Evolutionary conservation across 2,113 vertebrate genomes (phyloP), one percentile per base, ranked within the genome.

Genomic region (Cathartes aura): DNA sequence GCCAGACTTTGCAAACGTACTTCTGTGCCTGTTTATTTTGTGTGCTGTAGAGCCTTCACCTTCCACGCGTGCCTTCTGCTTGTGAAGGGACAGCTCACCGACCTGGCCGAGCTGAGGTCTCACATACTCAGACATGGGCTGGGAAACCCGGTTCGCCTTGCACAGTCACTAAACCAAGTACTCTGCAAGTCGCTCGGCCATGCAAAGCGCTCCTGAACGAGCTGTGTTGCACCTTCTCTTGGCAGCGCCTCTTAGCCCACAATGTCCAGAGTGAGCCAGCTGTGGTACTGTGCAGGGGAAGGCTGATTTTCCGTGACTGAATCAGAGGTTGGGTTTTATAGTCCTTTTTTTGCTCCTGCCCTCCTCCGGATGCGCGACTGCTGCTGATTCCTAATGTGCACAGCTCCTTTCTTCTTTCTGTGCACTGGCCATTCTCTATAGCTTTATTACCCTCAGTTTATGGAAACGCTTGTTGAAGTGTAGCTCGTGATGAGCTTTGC

Each of bases 171-270:
- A 16, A 87, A 30, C 20, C 29, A 20, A 48, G 53, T 2, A 8
- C 30, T 29, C 67, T 36, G 15, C 24, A 16, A 34, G 42, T 27
- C 1, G 0, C 18, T 14, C 1, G 1, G 34, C 40, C 4, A 0
- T 27, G n/a, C 16, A 55, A 24, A 64, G 21, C 1, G 1, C 42
- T 66, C 29, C 68, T 78, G 73, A 26, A 36, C 29, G 42, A 94
- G 36, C 21, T n/a, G 27, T 8, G n/a, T 6, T 71, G 45, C 42
- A 40, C 8, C 30, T 83, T 73, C 20, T 89, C 53, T 58, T 1
- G 0, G 30, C 38, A 53, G 22, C 0, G 0, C 4, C 40, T 48
- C 55, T 66, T 40, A 38, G 83, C 15, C 58, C 63, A 45, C 9
- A 5, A 23, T 47, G 30, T 55, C 34, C 53, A 22, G 60, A 75